Base-by-base conservation (phyloP, 2,797 vertebrate species). In the Avahi laniger region DNA sequence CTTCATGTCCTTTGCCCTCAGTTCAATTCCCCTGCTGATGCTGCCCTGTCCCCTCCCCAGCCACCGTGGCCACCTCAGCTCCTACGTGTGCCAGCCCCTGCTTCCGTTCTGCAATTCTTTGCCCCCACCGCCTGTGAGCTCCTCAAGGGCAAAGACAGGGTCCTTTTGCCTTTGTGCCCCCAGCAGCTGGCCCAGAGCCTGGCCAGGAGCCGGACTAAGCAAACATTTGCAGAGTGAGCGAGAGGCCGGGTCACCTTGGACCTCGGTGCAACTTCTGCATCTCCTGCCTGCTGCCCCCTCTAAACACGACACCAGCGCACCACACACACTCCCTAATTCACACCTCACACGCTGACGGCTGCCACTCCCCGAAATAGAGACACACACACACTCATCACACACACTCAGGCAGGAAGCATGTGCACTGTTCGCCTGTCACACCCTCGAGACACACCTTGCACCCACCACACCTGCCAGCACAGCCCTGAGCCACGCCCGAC, bases 241-340 rank as follows among this genome's bases (percentile, higher is more conserved):
- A 59, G 43, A 70, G 11, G 33, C 38, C 2, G 46, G 81, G 78
- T 83, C 94, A 84, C 90, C 91, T 50, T 57, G 69, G 67, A 70
- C 38, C 61, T 61, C 26, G 0, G 22, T 1, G 1, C 5, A 8
- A 54, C 46, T 28, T 26, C 4, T 1, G 76, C 3, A 0, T 35
- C 86, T 52, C n/a, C 70, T 52, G 41, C 65, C 78, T 2, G 9
- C 22, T 1, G 7, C 4, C 20, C 83, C 75, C 61, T 50, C 48
- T 3, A 73, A 69, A 50, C 28, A n/a, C 1, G 0, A 12, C 61
- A 57, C 15, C 9, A 3, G 33, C 30, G 46, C 11, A 17, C 33
- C 41, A 46, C 20, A 15, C 50, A 12, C 7, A 3, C 73, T 43
- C 35, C 7, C n/a, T 20, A 2, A 22, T 48, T 26, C 78, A 20